These are phyloP conservation scores for Pandemis corylana DNA, from an alignment of 2,888 invertebrate genomes.

Conservation along the genomic window DNA sequence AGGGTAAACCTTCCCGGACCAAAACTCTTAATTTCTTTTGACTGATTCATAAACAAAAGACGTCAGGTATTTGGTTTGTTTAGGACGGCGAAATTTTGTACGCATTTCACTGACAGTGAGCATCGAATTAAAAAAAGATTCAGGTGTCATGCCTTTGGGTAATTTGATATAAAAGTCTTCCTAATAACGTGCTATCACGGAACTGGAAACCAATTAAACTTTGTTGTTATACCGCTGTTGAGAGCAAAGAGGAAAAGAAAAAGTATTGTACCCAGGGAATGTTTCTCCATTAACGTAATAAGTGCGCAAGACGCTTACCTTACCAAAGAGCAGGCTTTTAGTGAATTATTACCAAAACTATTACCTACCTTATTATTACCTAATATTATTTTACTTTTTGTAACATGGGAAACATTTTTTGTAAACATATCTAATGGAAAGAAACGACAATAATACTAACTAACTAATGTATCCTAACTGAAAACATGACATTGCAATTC, in stretches of 20 bases:
- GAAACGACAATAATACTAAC: no score
- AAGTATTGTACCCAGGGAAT: neutral
- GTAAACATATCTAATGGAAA: no score
- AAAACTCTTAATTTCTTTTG: slow-evolving; percentile 31
- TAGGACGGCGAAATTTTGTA: neutral
- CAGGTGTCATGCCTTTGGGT: slow-evolving; percentile 12
- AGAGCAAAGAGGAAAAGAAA: neutral
- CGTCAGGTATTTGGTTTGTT: slow-evolving; percentile 26
- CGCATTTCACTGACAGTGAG: neutral
- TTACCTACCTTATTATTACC: no score
- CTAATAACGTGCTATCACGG: slow-evolving; percentile 2
- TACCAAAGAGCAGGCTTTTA: neutral
- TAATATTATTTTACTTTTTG: no score
- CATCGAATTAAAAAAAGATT: slow-evolving; percentile 5
- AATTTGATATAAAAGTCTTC: slow-evolving; percentile 6
- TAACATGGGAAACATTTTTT: no score
- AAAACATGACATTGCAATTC: no score
- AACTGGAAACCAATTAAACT: slow-evolving; percentile 11
- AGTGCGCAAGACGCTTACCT: neutral
- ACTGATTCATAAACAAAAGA: slow-evolving; percentile 31
- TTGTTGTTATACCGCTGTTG: neutral
- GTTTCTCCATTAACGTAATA: slow-evolving; percentile 5
- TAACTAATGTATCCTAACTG: no score
- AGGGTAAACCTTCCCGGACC: slow-evolving; percentile 19
- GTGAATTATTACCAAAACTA: neutral